A percentile compares a stretch with the other conserved stretches of the same genome.
Evolutionary conservation across 2,888 invertebrate species (phyloP).

Genomic region (Molanna angustata): DNA sequence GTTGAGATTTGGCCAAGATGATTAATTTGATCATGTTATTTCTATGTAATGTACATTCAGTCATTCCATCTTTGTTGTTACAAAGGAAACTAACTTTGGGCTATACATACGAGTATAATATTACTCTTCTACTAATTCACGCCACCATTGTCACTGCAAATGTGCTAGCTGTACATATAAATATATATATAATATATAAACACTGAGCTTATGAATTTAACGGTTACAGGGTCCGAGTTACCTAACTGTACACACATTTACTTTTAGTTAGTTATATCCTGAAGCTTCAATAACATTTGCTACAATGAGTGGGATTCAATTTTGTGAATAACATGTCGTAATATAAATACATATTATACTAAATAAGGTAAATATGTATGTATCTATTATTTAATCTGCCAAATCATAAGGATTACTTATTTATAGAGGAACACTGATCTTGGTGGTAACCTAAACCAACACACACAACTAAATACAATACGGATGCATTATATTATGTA

Average conservation of each 20-base stretch:
- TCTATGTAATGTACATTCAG: slow-evolving; percentile 34
- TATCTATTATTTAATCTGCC: slow-evolving; percentile 20
- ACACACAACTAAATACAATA: too few species aligned
- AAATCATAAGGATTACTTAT: slow-evolving; percentile 26
- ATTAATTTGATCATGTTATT: slow-evolving; percentile 28
- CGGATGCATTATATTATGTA: too few species aligned
- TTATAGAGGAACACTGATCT: slow-evolving; percentile 31
- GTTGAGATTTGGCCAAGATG: slow-evolving; percentile 32
- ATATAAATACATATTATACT: slow-evolving; percentile 1
- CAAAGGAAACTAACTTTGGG: slow-evolving; percentile 28
- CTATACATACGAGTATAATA: too few species aligned
- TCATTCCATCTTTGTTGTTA: slow-evolving; percentile 33
- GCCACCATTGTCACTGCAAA: too few species aligned
- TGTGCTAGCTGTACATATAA: too few species aligned
- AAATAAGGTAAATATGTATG: slow-evolving; percentile 17
- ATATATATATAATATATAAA: too few species aligned
- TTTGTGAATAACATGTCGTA: neutral
- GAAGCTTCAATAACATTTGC: slow-evolving; percentile 16
- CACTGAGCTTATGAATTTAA: too few species aligned
- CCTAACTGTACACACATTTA: slow-evolving; percentile 10
- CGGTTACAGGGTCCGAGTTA: slow-evolving; percentile 2
- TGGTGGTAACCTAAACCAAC: slow-evolving; percentile 30
- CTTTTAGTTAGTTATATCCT: slow-evolving; percentile 12
- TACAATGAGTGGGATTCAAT: slow-evolving; percentile 14
- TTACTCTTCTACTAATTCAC: too few species aligned